phyloP scores from a whole-genome alignment of 2,888 invertebrate genomes.

The Macrosiphum euphorbiae region DNA sequence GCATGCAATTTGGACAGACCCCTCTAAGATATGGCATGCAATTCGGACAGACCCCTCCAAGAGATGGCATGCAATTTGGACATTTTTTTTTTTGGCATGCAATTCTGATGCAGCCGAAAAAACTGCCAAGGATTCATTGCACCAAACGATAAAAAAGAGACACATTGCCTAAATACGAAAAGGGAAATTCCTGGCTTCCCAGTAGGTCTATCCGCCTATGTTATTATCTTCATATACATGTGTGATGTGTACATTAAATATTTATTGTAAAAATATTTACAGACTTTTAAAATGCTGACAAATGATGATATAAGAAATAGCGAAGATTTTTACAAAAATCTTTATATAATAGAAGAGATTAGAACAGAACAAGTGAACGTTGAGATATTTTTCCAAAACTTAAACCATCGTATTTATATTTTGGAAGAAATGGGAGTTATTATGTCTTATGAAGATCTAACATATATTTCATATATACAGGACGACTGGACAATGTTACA shows the following conservation, averaged over 20 bases:
- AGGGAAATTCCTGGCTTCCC: no score
- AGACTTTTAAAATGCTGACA: constrained; percentile 27
- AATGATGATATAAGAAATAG: constrained; percentile 14
- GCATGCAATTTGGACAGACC: no score
- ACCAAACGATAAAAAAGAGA: no score
- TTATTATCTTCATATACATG: not conserved
- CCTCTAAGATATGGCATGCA: no score
- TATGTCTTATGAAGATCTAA: constrained; percentile 15
- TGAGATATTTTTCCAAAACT: constrained; percentile 57
- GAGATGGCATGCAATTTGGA: no score
- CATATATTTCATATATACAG: constrained; percentile 4
- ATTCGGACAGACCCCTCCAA: no score
- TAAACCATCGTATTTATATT: constrained; percentile 47
- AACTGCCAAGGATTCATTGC: no score
- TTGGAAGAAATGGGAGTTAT: constrained; percentile 44
- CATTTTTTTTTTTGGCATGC: no score
- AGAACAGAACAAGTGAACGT: constrained; percentile 50
- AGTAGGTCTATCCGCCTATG: no score
- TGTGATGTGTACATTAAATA: not conserved
- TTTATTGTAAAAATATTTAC: constrained; percentile 7
- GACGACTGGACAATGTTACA: constrained; percentile 50
- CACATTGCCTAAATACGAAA: no score
- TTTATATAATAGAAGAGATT: constrained; percentile 47
- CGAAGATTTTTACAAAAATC: constrained; percentile 21
- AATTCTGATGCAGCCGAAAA: no score